These are phyloP conservation scores for Macroramphosus scolopax DNA, from an alignment of 2,797 vertebrate genomes.

Conservation along the genomic window DNA sequence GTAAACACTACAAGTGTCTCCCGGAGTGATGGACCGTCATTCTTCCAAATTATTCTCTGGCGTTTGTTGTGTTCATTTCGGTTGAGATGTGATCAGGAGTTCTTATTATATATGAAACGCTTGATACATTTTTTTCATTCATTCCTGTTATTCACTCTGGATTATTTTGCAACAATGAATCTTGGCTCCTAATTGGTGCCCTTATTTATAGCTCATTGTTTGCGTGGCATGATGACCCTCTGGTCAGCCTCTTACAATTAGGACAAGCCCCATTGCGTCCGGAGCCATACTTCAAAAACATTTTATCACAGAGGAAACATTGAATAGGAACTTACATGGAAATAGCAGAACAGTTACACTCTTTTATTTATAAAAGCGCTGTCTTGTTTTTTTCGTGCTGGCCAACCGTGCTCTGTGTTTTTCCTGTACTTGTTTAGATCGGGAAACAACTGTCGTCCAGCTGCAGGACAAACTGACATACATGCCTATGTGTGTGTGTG, in stretches of 20 bases:
- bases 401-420: background rate
- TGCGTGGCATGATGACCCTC: background rate
- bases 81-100: no score
- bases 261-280: background rate
- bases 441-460: slow-evolving; percentile 22
- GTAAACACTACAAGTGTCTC: no score
- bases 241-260: background rate
- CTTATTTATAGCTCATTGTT: background rate
- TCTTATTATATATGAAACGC: no score
- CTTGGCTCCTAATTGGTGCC: no score
- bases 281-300: background rate
- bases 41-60: no score
- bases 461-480: slow-evolving; percentile 22
- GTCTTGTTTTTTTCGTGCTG: slow-evolving; percentile 8
- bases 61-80: no score
- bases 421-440: slow-evolving; percentile 19
- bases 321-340: slow-evolving; percentile 17
- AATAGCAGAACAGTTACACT: slow-evolving; percentile 9
- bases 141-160: no score
- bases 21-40: no score
- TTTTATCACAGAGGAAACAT: background rate
- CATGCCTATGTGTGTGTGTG: slow-evolving; percentile 6
- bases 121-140: no score
- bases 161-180: no score
- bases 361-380: slow-evolving; percentile 38